Conservation (phyloP, 2,797 vertebrate genomes). For the Ambastaia sidthimunki region DNA sequence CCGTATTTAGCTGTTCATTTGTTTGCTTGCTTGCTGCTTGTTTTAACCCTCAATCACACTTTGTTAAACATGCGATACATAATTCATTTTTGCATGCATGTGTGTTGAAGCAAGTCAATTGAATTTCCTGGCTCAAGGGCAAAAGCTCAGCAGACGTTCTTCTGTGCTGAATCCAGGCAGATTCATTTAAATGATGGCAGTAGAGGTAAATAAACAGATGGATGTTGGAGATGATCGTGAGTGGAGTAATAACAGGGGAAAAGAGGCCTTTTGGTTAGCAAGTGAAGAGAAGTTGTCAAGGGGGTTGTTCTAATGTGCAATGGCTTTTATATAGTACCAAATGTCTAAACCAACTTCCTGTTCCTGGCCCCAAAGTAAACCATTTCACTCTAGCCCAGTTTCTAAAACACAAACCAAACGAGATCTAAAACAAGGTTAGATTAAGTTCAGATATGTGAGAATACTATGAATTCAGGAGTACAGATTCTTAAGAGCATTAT, state of each 20-base stretch:
- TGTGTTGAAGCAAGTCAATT: constrained; percentile 50
- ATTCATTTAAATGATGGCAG: constrained; percentile 48
- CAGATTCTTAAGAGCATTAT: constrained; percentile 7
- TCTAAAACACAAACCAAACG: background rate
- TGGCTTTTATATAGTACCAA: constrained; percentile 44
- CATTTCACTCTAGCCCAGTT: constrained; percentile 11
- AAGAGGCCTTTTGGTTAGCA: constrained; percentile 33
- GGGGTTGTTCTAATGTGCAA: constrained; percentile 38
- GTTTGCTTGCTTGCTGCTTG: constrained; percentile 17
- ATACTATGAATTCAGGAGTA: constrained; percentile 6
- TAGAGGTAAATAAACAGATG: constrained; percentile 59
- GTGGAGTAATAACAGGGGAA: constrained; percentile 48
- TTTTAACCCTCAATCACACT: constrained; percentile 24
- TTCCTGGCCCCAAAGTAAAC: constrained; percentile 23
- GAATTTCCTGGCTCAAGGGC: constrained; percentile 52
- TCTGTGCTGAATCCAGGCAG: constrained; percentile 35
- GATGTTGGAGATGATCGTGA: constrained; percentile 51
- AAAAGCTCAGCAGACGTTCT: constrained; percentile 46
- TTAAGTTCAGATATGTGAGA: background rate
- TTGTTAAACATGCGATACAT: constrained; percentile 47
- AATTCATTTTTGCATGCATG: constrained; percentile 53
- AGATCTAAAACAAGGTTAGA: background rate
- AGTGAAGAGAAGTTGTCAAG: constrained; percentile 39
- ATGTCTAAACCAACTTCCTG: constrained; percentile 24
- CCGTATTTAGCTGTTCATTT: constrained; percentile 31